A percentile compares a stretch with the other conserved stretches of the same genome.
Evolutionary conservation across 2,797 vertebrate genomes (phyloP).

Genomic region (Spinibarbus caldwelli): DNA sequence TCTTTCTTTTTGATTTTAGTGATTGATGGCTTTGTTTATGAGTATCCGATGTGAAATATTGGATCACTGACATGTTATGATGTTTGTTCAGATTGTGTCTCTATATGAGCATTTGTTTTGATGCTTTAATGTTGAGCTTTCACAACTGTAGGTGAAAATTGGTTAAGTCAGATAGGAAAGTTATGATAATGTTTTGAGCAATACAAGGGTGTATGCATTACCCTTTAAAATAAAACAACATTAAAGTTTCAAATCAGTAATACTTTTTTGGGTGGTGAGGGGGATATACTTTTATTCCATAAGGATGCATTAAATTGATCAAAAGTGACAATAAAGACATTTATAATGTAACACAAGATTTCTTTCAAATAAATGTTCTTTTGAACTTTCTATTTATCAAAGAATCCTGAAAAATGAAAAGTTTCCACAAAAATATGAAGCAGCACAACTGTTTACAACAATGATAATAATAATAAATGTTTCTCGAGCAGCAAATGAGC

Average conservation of each 20-base stretch:
- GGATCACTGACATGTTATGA: too few species aligned
- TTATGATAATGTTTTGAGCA: background rate
- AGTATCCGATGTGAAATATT: background rate
- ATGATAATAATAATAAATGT: background rate
- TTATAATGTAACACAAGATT: background rate
- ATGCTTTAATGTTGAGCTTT: background rate
- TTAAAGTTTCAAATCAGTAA: background rate
- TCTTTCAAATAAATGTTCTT: background rate
- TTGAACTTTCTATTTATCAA: background rate
- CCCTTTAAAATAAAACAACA: too few species aligned
- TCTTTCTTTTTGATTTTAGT: background rate
- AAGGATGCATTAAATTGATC: background rate
- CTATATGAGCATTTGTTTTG: background rate
- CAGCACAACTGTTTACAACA: background rate
- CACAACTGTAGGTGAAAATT: background rate
- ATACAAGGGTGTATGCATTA: too few species aligned
- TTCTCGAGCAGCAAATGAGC: background rate
- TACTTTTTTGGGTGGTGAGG: background rate
- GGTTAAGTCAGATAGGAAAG: background rate
- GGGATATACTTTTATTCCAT: background rate
- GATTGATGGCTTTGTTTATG: background rate
- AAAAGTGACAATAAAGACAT: background rate
- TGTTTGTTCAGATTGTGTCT: background rate
- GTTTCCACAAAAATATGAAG: background rate
- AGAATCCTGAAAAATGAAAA: background rate